These are phyloP conservation scores for Passerina amoena DNA, from an alignment of 2,113 vertebrate species.

Conservation along the genomic window DNA sequence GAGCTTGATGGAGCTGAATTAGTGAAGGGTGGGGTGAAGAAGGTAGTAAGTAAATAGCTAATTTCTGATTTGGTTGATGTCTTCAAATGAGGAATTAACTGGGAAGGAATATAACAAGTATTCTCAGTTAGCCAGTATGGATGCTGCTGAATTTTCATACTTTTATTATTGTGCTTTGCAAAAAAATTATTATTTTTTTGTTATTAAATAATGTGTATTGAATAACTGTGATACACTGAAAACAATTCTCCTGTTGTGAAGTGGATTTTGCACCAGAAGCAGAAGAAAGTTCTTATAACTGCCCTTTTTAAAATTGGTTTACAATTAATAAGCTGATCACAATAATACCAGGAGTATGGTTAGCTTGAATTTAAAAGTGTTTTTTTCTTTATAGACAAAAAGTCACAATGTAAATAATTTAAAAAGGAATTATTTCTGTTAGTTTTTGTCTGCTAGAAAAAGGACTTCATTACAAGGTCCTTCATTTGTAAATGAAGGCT, in stretches of 20 bases:
- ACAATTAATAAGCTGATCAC: not conserved
- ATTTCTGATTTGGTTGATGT: not conserved
- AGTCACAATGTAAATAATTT: not conserved
- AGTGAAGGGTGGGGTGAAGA: not conserved
- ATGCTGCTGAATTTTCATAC: not conserved
- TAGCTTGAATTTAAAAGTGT: not conserved
- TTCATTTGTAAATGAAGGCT: not conserved
- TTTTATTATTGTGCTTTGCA: not conserved
- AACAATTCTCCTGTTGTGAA: not conserved
- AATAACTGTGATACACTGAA: not conserved
- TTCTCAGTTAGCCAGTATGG: not conserved
- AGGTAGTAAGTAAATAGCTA: not conserved
- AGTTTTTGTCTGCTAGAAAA: not conserved
- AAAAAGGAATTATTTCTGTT: not conserved
- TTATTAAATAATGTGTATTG: not conserved
- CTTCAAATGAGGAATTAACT: not conserved
- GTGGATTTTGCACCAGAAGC: not conserved
- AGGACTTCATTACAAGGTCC: not conserved
- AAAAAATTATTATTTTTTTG: not conserved
- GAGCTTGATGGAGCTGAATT: not conserved
- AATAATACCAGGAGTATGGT: not conserved
- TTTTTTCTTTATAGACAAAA: not conserved
- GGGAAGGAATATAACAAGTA: not conserved
- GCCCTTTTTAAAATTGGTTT: not conserved
- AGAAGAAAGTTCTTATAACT: not conserved